Evolutionary conservation across 1,140 invertebrate genomes (phyloP).

Genomic region (Diorhabda sublineata): DNA sequence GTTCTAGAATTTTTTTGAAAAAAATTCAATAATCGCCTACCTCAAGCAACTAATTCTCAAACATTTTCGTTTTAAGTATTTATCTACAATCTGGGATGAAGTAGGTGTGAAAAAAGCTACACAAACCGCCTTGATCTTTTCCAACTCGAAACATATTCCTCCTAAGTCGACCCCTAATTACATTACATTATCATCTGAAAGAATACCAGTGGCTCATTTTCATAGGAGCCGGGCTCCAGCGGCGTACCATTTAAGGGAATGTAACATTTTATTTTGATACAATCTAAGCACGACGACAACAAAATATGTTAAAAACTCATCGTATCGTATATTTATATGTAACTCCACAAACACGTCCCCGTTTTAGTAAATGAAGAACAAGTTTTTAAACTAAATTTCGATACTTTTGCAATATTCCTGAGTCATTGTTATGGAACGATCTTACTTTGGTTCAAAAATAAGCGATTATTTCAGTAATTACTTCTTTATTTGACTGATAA

Average conservation of each 20-base stretch:
- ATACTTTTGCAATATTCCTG: neutral
- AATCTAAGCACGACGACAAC: neutral
- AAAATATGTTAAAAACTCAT: neutral
- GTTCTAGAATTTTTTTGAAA: neutral
- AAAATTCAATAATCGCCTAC: conserved; percentile 3
- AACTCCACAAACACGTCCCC: neutral
- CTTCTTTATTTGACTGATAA: too few species aligned
- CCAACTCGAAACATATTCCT: conserved; percentile 4
- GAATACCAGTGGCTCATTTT: conserved; percentile 18
- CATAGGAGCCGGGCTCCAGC: neutral
- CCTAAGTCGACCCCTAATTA: conserved; percentile 16
- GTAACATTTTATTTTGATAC: neutral
- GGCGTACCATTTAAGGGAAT: neutral
- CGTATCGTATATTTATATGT: neutral
- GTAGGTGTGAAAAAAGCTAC: conserved; percentile 17
- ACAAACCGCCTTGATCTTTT: conserved; percentile 14
- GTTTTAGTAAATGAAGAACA: neutral
- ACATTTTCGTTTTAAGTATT: conserved; percentile 4
- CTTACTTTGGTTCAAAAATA: too few species aligned
- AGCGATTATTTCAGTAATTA: too few species aligned
- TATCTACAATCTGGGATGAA: conserved; percentile 13
- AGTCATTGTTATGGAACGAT: too few species aligned
- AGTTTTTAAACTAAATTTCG: neutral
- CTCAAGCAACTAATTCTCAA: conserved; percentile 6
- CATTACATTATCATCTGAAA: conserved; percentile 6